Conservation (phyloP, 2,113 vertebrate species). For the Polyodon spathula region DNA sequence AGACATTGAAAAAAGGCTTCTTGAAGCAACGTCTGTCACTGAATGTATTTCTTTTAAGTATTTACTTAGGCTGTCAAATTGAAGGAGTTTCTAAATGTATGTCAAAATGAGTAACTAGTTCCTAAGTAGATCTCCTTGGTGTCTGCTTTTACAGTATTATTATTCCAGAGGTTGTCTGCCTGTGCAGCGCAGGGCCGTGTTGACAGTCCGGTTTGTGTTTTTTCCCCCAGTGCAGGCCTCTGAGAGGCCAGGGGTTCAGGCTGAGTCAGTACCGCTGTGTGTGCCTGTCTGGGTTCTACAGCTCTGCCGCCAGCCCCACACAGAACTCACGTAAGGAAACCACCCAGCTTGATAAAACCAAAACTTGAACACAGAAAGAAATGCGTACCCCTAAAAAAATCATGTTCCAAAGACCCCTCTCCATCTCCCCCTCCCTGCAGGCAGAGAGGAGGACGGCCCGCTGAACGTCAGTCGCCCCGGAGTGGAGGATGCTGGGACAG, state of each 20-base stretch:
- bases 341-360: no score
- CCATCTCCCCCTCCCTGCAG: slow-evolving; percentile 27
- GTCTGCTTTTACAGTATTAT: no score
- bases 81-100: no score
- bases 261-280: slow-evolving; percentile 80
- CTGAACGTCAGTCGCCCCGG: slow-evolving; percentile 11
- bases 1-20: no score
- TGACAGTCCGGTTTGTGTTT: background rate
- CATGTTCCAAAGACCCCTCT: background rate
- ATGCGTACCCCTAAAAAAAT: no score
- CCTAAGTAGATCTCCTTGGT: no score
- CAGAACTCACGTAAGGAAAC: slow-evolving; percentile 35
- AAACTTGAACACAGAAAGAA: no score
- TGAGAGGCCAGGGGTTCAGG: slow-evolving; percentile 66
- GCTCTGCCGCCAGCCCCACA: slow-evolving; percentile 21
- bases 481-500: slow-evolving; percentile 21
- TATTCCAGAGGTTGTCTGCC: no score
- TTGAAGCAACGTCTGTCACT: no score
- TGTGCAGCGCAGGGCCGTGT: background rate
- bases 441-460: slow-evolving; percentile 23
- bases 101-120: no score
- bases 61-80: no score
- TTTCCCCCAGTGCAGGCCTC: slow-evolving; percentile 65
- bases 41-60: no score
- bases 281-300: slow-evolving; percentile 79